Base-by-base conservation (phyloP, 2,113 vertebrate species). In the Pipa parva region DNA sequence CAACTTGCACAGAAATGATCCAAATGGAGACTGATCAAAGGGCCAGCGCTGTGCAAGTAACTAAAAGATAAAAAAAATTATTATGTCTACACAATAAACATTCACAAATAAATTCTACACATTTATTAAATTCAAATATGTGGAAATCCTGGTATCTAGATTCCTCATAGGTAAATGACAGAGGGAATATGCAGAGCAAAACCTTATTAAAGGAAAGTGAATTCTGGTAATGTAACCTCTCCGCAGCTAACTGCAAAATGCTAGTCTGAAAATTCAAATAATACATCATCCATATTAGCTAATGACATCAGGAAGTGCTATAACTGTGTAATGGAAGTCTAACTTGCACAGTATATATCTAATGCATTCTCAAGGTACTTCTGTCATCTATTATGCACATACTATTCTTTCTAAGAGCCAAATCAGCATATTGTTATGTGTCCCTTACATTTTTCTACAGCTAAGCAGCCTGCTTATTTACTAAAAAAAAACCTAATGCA, bases 1-100 rank as follows among this genome's bases (percentile, higher is more conserved):
- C 73, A 97, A 75, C 76, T 95, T 97, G 78, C 97, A 99, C 69
- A 99, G 88, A 76, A 84, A 88, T 21, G 88, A 74, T 33, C 94
- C 96, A 26, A 95, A 76, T 5, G 59, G 3, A 13, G 49, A 87
- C 49, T 88, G 71, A 13, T 80, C 84, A 69, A 97, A 92, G 1
- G 95, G 95, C 84, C 86, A 95, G 9, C 77, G 81, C 25, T 83
- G 77, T 9, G 86, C 84, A 69, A 97, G 83, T 36, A 99, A 91
- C 97, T 99, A 74, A 63, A 73, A 74, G 74, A 74, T 71, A 76
- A 55, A 81, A 0, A 63, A 31, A 54, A 15, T 15, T 11, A 71
- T 77, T 8, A 83, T 77, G 10, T 31, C 29, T 10, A 31, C 10
- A 31, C 29, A 6, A 10, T 31, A 31, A 6, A 31, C 29, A 31